Percentiles rank a stretch among this genome's conserved stretches.
Conservation (phyloP, 2,113 vertebrate species). For the Glareola pratincola region DNA sequence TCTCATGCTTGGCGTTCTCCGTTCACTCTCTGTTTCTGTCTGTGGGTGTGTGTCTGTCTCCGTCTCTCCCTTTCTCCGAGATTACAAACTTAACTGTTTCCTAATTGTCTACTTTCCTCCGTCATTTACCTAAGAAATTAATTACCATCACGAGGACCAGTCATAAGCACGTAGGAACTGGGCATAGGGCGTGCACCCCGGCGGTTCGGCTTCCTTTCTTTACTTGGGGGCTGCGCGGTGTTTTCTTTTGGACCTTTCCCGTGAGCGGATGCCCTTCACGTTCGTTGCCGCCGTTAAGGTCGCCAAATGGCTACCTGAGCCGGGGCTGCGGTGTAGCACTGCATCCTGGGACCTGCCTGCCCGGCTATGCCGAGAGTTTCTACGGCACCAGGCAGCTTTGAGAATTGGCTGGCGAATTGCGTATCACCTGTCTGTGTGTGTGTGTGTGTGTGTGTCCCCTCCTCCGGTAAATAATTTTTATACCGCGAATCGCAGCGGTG, state of each 20-base stretch:
- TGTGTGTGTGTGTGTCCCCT: background rate
- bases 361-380: slow-evolving; percentile 11
- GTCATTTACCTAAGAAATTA: background rate
- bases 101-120: background rate
- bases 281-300: background rate
- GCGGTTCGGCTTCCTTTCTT: background rate
- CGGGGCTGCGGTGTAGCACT: slow-evolving; percentile 51
- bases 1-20: slow-evolving; percentile 19
- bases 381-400: slow-evolving; percentile 44
- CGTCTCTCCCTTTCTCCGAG: background rate
- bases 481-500: slow-evolving; percentile 8
- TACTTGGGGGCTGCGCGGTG: background rate
- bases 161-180: background rate
- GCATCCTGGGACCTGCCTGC: slow-evolving; percentile 71
- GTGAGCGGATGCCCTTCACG: background rate
- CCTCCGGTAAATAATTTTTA: slow-evolving; percentile 26
- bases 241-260: slow-evolving; percentile 56
- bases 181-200: background rate
- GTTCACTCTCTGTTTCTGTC: background rate
- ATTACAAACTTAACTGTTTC: slow-evolving; percentile 53
- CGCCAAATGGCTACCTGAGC: slow-evolving; percentile 61
- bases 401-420: slow-evolving; percentile 48
- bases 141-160: background rate
- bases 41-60: slow-evolving; percentile 52
- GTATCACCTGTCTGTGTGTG: background rate